Conservation (phyloP, 1,140 invertebrate genomes). For the Ceratitis capitata region DNA sequence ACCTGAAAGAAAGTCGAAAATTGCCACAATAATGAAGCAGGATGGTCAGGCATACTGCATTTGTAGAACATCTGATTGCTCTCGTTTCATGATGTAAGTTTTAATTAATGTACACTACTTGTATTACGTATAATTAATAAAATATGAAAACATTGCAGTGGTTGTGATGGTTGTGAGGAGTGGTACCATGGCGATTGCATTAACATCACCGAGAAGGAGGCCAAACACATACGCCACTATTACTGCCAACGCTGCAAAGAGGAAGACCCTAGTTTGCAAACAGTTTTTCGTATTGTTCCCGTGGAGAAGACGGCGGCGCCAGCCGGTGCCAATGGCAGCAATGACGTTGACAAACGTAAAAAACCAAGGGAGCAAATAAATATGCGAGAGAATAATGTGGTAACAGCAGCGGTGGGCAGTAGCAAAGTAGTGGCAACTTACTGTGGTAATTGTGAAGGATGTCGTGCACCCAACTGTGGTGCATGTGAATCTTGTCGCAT, state of each 20-base stretch:
- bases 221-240: constrained; percentile 92
- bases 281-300: constrained; percentile 71
- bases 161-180: constrained; percentile 96
- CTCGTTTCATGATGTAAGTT: constrained; percentile 95
- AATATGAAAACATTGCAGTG: constrained; percentile 69
- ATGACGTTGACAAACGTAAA: not conserved
- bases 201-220: constrained; percentile 91
- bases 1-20: constrained; percentile 90
- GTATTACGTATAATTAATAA: not conserved
- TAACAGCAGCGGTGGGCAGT: constrained; percentile 36
- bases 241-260: constrained; percentile 87
- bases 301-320: constrained; percentile 50
- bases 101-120: not conserved
- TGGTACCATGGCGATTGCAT: constrained; percentile 99
- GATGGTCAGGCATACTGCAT: constrained; percentile 94
- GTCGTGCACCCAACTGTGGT: constrained; percentile 85
- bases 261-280: constrained; percentile 83
- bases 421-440: constrained; percentile 63
- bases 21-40: constrained; percentile 86
- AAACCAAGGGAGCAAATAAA: constrained; percentile 37
- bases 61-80: constrained; percentile 91
- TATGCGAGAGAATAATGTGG: not conserved
- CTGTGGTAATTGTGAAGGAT: constrained; percentile 86
- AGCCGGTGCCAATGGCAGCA: constrained; percentile 35
- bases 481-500: constrained; percentile 78